These are phyloP conservation scores for Blastobasis lacticolella DNA, from an alignment of 2,888 invertebrate species.

Conservation along the genomic window DNA sequence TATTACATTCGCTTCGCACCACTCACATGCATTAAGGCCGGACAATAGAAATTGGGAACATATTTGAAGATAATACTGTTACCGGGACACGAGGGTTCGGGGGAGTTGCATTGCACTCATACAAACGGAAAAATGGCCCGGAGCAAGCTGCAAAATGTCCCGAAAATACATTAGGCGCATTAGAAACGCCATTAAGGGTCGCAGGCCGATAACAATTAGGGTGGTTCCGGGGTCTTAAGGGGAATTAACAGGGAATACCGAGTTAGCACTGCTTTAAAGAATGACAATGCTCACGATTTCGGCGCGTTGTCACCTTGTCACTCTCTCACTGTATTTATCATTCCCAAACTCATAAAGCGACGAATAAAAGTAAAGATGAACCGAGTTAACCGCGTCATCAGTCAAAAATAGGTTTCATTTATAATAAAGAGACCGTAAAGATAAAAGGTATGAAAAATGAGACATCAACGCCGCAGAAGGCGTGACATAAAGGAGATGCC, in stretches of 20 bases:
- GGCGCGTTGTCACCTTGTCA: too few relatives aligned
- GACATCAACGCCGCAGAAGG: slow-evolving; percentile 47
- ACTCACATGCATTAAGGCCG: slow-evolving; percentile 43
- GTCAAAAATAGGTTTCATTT: slow-evolving; percentile 47
- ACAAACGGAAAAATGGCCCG: slow-evolving; percentile 69
- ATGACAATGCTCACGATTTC: slow-evolving; percentile 1
- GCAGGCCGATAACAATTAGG: slow-evolving; percentile 69
- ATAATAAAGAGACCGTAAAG: slow-evolving; percentile 46
- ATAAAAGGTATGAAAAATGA: slow-evolving; percentile 58
- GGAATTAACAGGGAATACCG: slow-evolving; percentile 61
- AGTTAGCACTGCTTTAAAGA: slow-evolving; percentile 59
- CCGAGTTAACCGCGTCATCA: slow-evolving; percentile 38
- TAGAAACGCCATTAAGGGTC: slow-evolving; percentile 70
- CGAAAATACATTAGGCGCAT: slow-evolving; percentile 72
- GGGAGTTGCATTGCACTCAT: slow-evolving; percentile 50
- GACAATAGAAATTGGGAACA: slow-evolving; percentile 71
- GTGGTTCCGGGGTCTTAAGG: slow-evolving; percentile 64
- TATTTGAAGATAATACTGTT: slow-evolving; percentile 71
- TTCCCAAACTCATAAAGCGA: too few relatives aligned
- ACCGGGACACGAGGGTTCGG: slow-evolving; percentile 49
- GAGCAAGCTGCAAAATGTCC: slow-evolving; percentile 73
- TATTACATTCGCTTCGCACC: slow-evolving; percentile 51
- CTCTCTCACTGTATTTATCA: too few relatives aligned
- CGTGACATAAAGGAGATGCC: slow-evolving; percentile 46
- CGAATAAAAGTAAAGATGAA: too few relatives aligned